These are phyloP conservation scores for Strigamia transsilvanica DNA, from an alignment of 2,888 invertebrate genomes.

Conservation along the genomic window DNA sequence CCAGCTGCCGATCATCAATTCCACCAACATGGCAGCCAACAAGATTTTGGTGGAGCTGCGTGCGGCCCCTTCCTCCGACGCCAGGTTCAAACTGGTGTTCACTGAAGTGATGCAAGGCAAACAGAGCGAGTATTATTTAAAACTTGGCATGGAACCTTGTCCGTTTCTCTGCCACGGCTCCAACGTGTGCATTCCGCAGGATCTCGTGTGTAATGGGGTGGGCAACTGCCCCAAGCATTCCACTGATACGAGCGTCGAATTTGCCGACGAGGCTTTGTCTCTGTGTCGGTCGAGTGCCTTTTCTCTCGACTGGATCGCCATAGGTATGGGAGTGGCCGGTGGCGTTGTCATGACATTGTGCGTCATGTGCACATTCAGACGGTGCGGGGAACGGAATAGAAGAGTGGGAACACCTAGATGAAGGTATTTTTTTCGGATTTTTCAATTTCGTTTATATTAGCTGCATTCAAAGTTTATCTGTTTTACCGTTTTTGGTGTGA, in stretches of 20 bases:
- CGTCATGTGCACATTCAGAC: conserved; percentile 70
- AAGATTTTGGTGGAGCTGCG: conserved; percentile 69
- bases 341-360: conserved; percentile 71
- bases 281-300: conserved; percentile 58
- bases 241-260: conserved; percentile 41
- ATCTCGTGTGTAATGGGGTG: conserved; percentile 85
- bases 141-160: conserved; percentile 70
- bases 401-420: conserved; percentile 44
- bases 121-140: conserved; percentile 52
- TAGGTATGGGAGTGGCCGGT: conserved; percentile 71
- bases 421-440: conserved; percentile 3
- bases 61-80: conserved; percentile 73
- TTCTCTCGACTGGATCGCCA: conserved; percentile 71
- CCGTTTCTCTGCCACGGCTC: conserved; percentile 86
- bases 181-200: conserved; percentile 82
- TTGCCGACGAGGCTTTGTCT: conserved; percentile 58
- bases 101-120: conserved; percentile 79
- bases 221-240: conserved; percentile 76
- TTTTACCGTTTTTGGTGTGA: too few relatives aligned
- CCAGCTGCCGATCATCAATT: conserved; percentile 72
- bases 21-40: conserved; percentile 77
- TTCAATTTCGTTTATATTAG: too few relatives aligned
- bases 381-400: conserved; percentile 64
- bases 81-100: conserved; percentile 90
- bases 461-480: too few relatives aligned